phyloP scores from a whole-genome alignment of 2,888 invertebrate genomes.

The Yponomeuta cagnagella region DNA sequence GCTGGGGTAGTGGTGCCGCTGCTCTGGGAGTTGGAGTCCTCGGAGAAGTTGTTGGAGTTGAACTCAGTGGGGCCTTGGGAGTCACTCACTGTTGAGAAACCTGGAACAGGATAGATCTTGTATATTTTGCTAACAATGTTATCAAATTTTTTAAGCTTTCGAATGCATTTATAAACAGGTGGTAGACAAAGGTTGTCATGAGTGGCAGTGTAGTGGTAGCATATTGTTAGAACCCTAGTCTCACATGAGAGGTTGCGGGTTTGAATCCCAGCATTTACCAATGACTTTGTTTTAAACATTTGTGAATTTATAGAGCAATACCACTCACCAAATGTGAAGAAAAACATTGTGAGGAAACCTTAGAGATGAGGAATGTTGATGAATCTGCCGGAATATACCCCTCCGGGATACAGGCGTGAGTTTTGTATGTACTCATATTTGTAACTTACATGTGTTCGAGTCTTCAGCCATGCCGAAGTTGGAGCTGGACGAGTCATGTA shows the following conservation, averaged over 20 bases:
- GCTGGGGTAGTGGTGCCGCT: constrained; percentile 83
- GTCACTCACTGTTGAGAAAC: constrained; percentile 93
- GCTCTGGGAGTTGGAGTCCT: constrained; percentile 93
- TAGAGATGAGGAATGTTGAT: too few species aligned
- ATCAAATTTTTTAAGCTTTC: not conserved
- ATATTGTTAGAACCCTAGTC: too few species aligned
- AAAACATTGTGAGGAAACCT: too few species aligned
- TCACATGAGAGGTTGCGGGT: too few species aligned
- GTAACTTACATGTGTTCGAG: constrained; percentile 89
- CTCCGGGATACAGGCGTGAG: not conserved
- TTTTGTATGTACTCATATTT: not conserved
- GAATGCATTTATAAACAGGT: too few species aligned
- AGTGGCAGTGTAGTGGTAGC: too few species aligned
- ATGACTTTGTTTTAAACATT: too few species aligned
- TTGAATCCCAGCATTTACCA: too few species aligned
- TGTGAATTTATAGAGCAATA: too few species aligned
- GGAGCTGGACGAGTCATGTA: constrained; percentile 83
- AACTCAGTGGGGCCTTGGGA: constrained; percentile 92
- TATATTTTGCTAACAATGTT: not conserved
- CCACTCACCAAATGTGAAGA: too few species aligned
- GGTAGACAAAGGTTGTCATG: too few species aligned
- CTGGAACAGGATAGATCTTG: constrained; percentile 57
- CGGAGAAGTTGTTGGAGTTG: constrained; percentile 91
- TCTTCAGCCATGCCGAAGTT: constrained; percentile 92
- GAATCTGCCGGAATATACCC: too few species aligned